Evolutionary conservation across 1,140 invertebrate genomes (phyloP).

Genomic region (Linepithema humile): DNA sequence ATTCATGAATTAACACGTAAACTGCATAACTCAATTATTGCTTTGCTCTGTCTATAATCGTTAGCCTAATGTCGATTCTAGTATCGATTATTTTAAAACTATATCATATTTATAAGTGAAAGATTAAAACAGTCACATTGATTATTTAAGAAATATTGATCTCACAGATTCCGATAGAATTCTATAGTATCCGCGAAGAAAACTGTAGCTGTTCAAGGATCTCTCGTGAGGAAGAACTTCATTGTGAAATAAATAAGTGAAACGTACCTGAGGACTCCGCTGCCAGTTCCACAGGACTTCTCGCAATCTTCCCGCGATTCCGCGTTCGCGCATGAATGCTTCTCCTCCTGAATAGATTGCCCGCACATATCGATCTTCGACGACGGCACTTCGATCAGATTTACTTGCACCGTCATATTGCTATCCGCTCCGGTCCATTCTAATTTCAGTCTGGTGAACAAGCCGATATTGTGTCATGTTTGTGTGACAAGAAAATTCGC

Average conservation of each 20-base stretch:
- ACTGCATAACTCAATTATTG: too few relatives aligned
- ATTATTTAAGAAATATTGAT: too few relatives aligned
- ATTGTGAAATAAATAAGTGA: constrained; percentile 21
- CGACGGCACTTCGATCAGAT: constrained; percentile 77
- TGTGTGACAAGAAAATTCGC: constrained; percentile 14
- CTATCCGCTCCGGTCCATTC: constrained; percentile 83
- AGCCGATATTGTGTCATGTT: constrained; percentile 1
- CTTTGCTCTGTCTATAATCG: too few relatives aligned
- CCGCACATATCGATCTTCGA: constrained; percentile 74
- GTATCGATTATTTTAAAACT: too few relatives aligned
- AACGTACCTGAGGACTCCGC: constrained; percentile 79
- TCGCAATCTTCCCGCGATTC: constrained; percentile 82
- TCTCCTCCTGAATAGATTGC: constrained; percentile 70
- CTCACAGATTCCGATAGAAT: too few relatives aligned
- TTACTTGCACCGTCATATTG: constrained; percentile 81
- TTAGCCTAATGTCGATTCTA: too few relatives aligned
- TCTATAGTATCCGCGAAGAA: too few relatives aligned
- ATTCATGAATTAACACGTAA: too few relatives aligned
- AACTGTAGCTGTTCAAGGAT: not conserved
- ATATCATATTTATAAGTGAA: too few relatives aligned
- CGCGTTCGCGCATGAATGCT: constrained; percentile 84
- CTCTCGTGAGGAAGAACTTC: not conserved
- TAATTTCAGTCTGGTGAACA: constrained; percentile 80
- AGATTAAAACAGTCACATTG: too few relatives aligned
- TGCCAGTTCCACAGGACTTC: constrained; percentile 85